Conservation (phyloP, 2,888 invertebrate genomes). For the Epistrophe eligans region DNA sequence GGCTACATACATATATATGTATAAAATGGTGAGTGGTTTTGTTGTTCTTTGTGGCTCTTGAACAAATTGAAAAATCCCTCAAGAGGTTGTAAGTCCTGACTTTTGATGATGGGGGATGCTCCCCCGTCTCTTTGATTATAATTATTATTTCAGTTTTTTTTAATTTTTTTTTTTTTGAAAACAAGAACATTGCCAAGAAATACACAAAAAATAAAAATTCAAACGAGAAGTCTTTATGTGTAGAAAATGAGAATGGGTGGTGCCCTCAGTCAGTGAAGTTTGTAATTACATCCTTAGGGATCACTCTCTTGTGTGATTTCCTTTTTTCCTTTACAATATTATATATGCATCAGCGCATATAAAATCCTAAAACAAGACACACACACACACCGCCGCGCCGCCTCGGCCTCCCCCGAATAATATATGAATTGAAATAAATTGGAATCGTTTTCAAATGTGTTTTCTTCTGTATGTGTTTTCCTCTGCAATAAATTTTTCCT, state of each 20-base stretch:
- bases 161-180: constrained; percentile 49
- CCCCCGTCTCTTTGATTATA: constrained; percentile 56
- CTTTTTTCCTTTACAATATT: constrained; percentile 21
- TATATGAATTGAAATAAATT: constrained; percentile 68
- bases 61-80: constrained; percentile 70
- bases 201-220: neutral
- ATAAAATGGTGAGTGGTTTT: constrained; percentile 31
- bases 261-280: constrained; percentile 58
- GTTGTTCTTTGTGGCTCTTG: constrained; percentile 35
- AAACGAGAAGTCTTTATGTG: neutral
- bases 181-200: constrained; percentile 29
- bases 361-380: constrained; percentile 47
- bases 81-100: constrained; percentile 45
- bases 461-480: constrained; percentile 15
- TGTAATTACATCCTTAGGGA: constrained; percentile 73
- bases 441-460: constrained; percentile 51
- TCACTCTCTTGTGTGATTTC: constrained; percentile 47
- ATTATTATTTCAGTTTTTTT: constrained; percentile 71
- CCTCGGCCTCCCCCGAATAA: neutral
- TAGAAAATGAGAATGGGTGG: constrained; percentile 40
- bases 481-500: constrained; percentile 32
- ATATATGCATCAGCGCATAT: neutral
- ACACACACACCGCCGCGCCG: constrained; percentile 12
- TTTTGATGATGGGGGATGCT: neutral
- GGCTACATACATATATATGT: neutral